Evolutionary conservation across 2,113 vertebrate genomes (phyloP).

Genomic region (Leptobrachium ailaonicum): DNA sequence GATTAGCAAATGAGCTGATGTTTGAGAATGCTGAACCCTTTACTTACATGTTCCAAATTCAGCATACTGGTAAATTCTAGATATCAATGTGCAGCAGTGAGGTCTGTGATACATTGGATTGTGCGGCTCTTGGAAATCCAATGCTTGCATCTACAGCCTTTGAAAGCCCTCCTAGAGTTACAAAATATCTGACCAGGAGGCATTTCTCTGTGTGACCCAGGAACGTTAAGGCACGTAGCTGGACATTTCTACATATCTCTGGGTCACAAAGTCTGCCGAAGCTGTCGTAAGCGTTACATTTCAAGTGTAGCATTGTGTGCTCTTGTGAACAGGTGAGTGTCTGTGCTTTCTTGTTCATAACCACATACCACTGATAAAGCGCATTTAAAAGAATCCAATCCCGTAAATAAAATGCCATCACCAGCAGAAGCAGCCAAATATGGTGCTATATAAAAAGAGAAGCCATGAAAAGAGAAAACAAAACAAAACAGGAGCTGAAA

Average conservation of each 20-base stretch:
- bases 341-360: slow-evolving; percentile 15
- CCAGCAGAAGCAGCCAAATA: slow-evolving; percentile 23
- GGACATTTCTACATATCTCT: neutral
- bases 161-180: neutral
- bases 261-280: neutral
- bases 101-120: neutral
- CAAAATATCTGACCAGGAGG: neutral
- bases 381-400: slow-evolving; percentile 9
- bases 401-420: slow-evolving; percentile 9
- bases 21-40: too few species aligned
- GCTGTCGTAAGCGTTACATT: neutral
- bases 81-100: neutral
- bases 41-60: neutral
- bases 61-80: neutral
- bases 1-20: too few species aligned
- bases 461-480: neutral
- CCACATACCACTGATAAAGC: slow-evolving; percentile 31
- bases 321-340: neutral
- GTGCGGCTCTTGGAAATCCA: neutral
- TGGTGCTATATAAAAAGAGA: slow-evolving; percentile 32
- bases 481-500: neutral
- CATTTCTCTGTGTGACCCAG: neutral
- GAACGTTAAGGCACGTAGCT: slow-evolving; percentile 25
- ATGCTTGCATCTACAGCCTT: neutral
- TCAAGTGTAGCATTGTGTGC: neutral